These are phyloP conservation scores for Cenopis cana DNA, from an alignment of 2,888 invertebrate species.

Conservation along the genomic window DNA sequence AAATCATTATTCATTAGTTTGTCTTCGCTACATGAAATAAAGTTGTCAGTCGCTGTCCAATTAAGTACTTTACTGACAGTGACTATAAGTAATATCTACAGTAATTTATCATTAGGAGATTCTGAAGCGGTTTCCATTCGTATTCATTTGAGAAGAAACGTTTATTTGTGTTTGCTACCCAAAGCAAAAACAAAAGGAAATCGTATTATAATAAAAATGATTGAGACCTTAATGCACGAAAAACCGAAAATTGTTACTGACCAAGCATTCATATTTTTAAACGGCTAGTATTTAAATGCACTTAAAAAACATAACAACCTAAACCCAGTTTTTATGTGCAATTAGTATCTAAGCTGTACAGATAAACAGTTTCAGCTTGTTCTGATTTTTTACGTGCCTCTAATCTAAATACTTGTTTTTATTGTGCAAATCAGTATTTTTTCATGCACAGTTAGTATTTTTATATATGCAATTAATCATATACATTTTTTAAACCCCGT, in stretches of 20 bases:
- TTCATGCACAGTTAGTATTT: no score
- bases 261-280: no score
- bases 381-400: no score
- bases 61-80: constrained; percentile 55
- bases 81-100: constrained; percentile 57
- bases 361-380: no score
- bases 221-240: constrained; percentile 35
- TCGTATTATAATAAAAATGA: constrained; percentile 46
- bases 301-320: no score
- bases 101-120: constrained; percentile 51
- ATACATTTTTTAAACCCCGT: no score
- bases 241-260: background rate
- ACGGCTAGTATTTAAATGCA: no score
- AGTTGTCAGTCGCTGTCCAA: constrained; percentile 42
- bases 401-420: no score
- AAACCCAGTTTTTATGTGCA: no score
- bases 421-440: no score
- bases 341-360: no score
- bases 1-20: constrained; percentile 12
- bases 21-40: constrained; percentile 27
- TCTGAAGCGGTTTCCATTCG: constrained; percentile 30
- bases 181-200: constrained; percentile 52
- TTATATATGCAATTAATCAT: no score
- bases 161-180: constrained; percentile 56
- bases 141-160: constrained; percentile 52